These are phyloP conservation scores for Calameuta filiformis DNA, from an alignment of 2,888 invertebrate species.

Conservation along the genomic window DNA sequence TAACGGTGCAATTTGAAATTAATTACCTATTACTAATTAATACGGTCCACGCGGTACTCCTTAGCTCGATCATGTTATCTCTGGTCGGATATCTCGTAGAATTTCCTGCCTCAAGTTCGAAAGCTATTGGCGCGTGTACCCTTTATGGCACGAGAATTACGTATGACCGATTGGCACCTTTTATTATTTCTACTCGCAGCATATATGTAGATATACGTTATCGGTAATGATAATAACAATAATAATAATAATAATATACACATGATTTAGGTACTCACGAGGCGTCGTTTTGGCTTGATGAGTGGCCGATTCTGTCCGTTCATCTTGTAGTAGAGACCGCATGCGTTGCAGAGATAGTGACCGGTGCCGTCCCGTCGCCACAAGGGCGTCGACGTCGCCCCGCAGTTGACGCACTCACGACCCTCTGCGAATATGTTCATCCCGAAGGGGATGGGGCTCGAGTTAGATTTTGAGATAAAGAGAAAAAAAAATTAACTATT, in stretches of 20 bases:
- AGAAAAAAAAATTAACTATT: too few species aligned
- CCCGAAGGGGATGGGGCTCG: slow-evolving; percentile 20
- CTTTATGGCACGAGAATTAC: neutral
- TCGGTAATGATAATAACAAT: too few species aligned
- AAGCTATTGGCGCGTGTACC: neutral
- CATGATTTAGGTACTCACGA: slow-evolving; percentile 84
- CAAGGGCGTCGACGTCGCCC: slow-evolving; percentile 96
- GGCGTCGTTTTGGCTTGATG: slow-evolving; percentile 99
- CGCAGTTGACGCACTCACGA: slow-evolving; percentile 93
- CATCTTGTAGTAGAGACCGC: slow-evolving; percentile 99
- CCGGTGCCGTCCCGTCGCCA: slow-evolving; percentile 98
- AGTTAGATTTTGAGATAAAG: neutral
- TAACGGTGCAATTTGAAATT: neutral
- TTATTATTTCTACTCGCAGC: neutral
- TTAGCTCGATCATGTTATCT: neutral
- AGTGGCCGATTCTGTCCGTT: slow-evolving; percentile 98
- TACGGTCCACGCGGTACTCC: neutral
- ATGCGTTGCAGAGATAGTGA: slow-evolving; percentile 79
- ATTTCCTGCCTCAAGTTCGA: neutral
- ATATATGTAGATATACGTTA: neutral
- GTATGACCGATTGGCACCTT: neutral
- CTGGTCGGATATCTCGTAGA: neutral
- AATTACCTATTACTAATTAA: neutral
- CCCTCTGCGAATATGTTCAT: slow-evolving; percentile 49
- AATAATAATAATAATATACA: too few species aligned